Evolutionary conservation across 2,113 vertebrate species (phyloP).

Genomic region (Eubucco bourcierii): DNA sequence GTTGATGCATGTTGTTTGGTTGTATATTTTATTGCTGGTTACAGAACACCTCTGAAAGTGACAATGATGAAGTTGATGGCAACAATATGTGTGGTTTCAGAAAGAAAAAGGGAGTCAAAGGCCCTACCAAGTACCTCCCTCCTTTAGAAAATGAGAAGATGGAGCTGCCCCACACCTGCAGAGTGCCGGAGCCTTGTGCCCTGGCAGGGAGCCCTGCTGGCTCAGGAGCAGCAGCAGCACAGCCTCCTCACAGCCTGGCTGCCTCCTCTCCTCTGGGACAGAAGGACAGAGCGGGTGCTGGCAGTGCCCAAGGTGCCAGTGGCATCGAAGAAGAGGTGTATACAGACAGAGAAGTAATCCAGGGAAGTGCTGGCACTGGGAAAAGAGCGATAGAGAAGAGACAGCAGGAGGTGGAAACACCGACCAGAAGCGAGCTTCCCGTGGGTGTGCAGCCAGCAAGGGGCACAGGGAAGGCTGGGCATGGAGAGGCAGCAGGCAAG

Average conservation of each 20-base stretch:
- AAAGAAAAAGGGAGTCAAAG: constrained; percentile 78
- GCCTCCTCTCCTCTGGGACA: background rate
- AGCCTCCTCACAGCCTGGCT: constrained; percentile 43
- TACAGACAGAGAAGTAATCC: background rate
- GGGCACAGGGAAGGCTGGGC: background rate
- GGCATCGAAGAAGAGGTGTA: background rate
- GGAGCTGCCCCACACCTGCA: constrained; percentile 39
- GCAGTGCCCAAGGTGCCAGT: background rate
- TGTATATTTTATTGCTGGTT: constrained; percentile 69
- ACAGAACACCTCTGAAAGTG: constrained; percentile 74
- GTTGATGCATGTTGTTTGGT: constrained; percentile 23
- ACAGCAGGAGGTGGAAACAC: background rate
- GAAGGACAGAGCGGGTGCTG: background rate
- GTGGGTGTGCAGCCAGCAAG: rapidly evolving
- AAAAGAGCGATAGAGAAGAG: background rate
- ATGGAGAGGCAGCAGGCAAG: background rate
- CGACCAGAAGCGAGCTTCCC: background rate
- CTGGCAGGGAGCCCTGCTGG: constrained; percentile 21
- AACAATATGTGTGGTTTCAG: constrained; percentile 75
- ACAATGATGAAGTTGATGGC: constrained; percentile 82
- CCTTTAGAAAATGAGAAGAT: constrained; percentile 72
- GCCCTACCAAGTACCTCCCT: constrained; percentile 52
- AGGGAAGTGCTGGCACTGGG: background rate
- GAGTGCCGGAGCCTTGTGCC: constrained; percentile 40
- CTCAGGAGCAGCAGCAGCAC: background rate